Conservation (phyloP, 2,888 invertebrate genomes). For the Coenonympha arcania region DNA sequence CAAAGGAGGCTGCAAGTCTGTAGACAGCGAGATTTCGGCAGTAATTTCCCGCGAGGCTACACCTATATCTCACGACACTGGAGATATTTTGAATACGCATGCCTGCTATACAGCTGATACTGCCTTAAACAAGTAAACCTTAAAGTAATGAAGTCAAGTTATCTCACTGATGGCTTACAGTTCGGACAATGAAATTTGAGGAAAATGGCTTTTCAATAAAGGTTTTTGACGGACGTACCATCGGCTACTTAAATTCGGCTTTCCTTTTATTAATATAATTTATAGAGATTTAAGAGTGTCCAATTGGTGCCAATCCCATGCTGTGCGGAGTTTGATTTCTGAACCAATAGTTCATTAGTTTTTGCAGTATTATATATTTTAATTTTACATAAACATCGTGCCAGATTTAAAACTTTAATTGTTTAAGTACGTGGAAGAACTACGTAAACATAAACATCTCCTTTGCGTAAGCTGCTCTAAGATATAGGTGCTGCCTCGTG, state of each 20-base stretch:
- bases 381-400: too few species aligned
- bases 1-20: slow-evolving; percentile 62
- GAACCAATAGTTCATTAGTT: neutral
- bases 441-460: slow-evolving; percentile 1
- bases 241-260: neutral
- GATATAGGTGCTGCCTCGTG: slow-evolving; percentile 8
- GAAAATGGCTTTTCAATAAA: neutral
- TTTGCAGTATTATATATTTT: neutral
- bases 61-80: slow-evolving; percentile 56
- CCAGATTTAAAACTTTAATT: neutral
- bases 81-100: slow-evolving; percentile 42
- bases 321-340: too few species aligned
- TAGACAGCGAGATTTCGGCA: slow-evolving; percentile 66
- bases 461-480: neutral
- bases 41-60: slow-evolving; percentile 68
- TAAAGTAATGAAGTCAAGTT: neutral
- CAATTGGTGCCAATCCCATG: too few species aligned
- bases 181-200: neutral
- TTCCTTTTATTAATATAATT: neutral
- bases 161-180: neutral
- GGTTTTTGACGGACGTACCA: neutral
- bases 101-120: neutral
- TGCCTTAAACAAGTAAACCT: slow-evolving; percentile 2
- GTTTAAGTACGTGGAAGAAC: neutral
- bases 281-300: neutral